Percentiles rank a stretch among this genome's conserved stretches.
These are phyloP conservation scores for Drosophila histrio DNA, from an alignment of 2,888 invertebrate genomes.

Conservation along the genomic window DNA sequence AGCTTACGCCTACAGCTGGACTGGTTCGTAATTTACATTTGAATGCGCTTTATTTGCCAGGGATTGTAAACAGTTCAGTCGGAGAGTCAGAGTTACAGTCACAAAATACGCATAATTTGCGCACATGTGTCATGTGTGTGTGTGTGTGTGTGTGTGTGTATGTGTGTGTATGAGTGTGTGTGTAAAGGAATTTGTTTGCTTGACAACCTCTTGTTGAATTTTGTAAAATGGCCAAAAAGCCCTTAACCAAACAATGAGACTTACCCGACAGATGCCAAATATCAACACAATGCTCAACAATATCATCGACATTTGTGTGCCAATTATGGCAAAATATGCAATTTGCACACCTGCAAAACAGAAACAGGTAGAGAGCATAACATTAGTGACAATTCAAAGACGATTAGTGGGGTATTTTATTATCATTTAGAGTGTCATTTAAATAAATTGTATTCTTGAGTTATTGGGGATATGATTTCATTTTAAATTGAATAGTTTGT, in stretches of 20 bases:
- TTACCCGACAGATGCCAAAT: constrained; percentile 91
- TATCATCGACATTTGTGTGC: constrained; percentile 91
- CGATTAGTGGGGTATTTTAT: background rate
- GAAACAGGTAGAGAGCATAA: constrained; percentile 63
- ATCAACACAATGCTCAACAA: constrained; percentile 89
- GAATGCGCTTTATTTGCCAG: constrained; percentile 58
- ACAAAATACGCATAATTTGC: constrained; percentile 63
- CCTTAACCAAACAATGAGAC: constrained; percentile 69
- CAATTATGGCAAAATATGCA: constrained; percentile 91
- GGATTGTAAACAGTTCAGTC: constrained; percentile 48
- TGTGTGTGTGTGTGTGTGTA: constrained; percentile 1
- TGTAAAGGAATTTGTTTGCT: constrained; percentile 19
- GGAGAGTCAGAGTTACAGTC: constrained; percentile 16
- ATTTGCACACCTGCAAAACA: constrained; percentile 90
- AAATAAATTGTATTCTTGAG: background rate
- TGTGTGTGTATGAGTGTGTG: background rate
- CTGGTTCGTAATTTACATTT: constrained; percentile 61
- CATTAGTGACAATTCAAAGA: background rate
- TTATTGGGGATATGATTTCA: background rate
- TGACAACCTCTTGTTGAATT: constrained; percentile 24
- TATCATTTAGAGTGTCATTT: background rate
- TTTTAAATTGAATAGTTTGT: too few species aligned
- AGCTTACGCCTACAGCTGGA: constrained; percentile 4
- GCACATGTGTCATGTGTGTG: constrained; percentile 28
- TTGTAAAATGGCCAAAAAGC: constrained; percentile 42